Conservation (phyloP, 1,140 invertebrate genomes). For the Pogonus chalceus region DNA sequence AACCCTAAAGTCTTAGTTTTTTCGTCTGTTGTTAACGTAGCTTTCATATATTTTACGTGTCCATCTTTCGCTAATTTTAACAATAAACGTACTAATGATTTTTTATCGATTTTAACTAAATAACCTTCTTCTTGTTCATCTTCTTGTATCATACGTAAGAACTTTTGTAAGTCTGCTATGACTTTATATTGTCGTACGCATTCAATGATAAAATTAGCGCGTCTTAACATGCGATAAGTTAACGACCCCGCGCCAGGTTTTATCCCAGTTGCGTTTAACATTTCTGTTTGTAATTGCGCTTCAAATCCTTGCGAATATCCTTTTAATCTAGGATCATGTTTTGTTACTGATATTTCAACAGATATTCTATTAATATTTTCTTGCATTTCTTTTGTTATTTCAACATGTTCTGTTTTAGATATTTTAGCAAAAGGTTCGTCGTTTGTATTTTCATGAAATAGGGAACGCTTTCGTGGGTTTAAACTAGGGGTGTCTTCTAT, state of each 20-base stretch:
- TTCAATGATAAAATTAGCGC: slow-evolving; percentile 51
- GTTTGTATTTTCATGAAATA: background rate
- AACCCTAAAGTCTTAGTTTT: slow-evolving; percentile 41
- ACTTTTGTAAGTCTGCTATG: slow-evolving; percentile 43
- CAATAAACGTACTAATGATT: slow-evolving; percentile 47
- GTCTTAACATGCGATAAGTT: slow-evolving; percentile 41
- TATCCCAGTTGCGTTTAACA: background rate
- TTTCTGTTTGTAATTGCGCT: background rate
- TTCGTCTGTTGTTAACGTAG: slow-evolving; percentile 40
- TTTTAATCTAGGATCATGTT: background rate
- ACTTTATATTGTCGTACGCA: slow-evolving; percentile 45
- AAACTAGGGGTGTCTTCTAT: background rate
- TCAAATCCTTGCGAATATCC: background rate
- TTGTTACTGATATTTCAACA: slow-evolving; percentile 12
- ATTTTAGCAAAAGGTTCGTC: background rate
- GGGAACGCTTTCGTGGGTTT: background rate
- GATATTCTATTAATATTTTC: background rate
- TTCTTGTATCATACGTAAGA: slow-evolving; percentile 44
- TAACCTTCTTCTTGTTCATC: slow-evolving; percentile 47
- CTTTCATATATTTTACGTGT: slow-evolving; percentile 47
- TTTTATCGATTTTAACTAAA: slow-evolving; percentile 48
- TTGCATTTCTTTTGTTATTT: background rate
- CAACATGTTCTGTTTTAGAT: background rate
- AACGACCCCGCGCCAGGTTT: slow-evolving; percentile 13
- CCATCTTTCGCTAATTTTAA: slow-evolving; percentile 45